These are phyloP conservation scores for Campylomormyrus tamandua DNA, from an alignment of 2,113 vertebrate genomes.

Conservation along the genomic window DNA sequence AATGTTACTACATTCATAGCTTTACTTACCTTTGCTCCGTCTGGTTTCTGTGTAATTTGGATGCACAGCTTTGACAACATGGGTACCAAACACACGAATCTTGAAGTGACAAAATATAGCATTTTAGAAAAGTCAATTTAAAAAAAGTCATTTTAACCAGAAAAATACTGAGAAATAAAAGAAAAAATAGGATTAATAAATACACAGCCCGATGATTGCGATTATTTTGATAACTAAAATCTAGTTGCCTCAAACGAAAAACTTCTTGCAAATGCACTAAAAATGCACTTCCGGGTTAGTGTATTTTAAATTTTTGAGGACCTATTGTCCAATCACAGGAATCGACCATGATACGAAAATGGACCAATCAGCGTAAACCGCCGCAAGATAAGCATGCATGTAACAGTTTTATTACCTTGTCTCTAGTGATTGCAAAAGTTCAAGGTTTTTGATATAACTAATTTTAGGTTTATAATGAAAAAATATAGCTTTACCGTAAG, in stretches of 20 bases:
- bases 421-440: too few relatives aligned
- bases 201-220: neutral
- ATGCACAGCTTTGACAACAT: conserved; percentile 64
- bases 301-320: neutral
- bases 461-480: too few relatives aligned
- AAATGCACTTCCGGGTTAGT: neutral
- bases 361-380: neutral
- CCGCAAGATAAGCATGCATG: neutral
- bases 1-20: neutral
- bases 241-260: neutral
- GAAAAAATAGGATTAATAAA: neutral
- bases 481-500: too few relatives aligned
- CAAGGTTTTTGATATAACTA: too few relatives aligned
- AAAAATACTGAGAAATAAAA: neutral
- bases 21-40: conserved; percentile 49
- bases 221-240: neutral
- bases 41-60: conserved; percentile 47
- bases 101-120: conserved; percentile 65
- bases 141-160: neutral
- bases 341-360: neutral
- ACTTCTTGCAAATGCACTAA: neutral
- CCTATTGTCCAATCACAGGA: neutral
- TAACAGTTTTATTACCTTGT: too few relatives aligned
- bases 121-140: conserved; percentile 52
- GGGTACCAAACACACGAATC: conserved; percentile 64